These are phyloP conservation scores for Coccyzus lansbergi DNA, from an alignment of 2,797 vertebrate genomes.

Conservation along the genomic window DNA sequence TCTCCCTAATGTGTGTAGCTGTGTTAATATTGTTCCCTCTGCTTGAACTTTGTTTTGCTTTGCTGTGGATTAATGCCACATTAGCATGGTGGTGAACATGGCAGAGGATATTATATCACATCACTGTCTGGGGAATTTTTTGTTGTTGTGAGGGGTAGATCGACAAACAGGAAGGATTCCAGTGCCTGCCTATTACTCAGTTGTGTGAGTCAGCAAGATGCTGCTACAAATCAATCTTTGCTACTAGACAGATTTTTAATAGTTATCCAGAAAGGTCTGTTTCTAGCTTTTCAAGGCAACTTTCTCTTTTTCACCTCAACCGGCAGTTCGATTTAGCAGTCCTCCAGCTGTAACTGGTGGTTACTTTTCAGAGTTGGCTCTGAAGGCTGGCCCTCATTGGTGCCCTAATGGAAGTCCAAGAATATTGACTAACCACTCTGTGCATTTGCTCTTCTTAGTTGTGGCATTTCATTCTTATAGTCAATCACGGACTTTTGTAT, in stretches of 20 bases:
- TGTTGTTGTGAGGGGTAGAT: neutral
- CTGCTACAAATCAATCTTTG: neutral
- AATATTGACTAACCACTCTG: neutral
- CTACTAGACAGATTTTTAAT: neutral
- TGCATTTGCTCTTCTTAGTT: neutral
- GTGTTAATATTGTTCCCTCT: neutral
- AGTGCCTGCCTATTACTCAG: neutral
- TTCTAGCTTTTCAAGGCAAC: neutral
- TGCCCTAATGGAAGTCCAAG: neutral
- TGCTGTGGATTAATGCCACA: neutral
- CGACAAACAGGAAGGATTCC: neutral
- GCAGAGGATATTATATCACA: neutral
- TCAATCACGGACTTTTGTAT: neutral
- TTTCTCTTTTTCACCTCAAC: neutral
- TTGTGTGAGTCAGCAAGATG: neutral
- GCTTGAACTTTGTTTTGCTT: neutral
- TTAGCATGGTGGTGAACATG: neutral
- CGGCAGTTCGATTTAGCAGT: neutral
- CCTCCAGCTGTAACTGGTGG: neutral
- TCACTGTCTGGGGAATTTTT: fast-evolving
- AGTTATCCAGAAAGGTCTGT: neutral
- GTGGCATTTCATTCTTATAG: neutral
- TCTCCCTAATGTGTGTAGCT: neutral
- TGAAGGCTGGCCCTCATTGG: neutral
- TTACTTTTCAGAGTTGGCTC: neutral